Conservation (phyloP, 2,113 vertebrate species). For the Callocephalon fimbriatum region DNA sequence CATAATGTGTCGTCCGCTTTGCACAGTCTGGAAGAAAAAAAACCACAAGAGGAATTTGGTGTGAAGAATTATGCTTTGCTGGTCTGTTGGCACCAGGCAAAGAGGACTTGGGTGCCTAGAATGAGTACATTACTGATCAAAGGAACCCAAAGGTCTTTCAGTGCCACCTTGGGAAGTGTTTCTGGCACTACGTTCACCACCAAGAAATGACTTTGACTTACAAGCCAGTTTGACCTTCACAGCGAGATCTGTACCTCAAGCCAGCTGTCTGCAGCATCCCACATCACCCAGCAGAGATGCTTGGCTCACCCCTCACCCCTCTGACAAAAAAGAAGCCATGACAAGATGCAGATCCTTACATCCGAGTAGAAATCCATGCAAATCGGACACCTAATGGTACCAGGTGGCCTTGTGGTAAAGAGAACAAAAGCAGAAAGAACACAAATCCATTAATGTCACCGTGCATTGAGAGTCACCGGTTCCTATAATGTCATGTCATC, state of each 20-base stretch:
- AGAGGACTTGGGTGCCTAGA: background rate
- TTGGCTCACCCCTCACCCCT: background rate
- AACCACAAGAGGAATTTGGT: background rate
- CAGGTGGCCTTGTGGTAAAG: background rate
- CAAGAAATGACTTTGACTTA: background rate
- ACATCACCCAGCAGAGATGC: background rate
- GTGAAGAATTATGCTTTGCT: background rate
- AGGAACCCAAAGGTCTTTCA: background rate
- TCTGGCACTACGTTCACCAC: background rate
- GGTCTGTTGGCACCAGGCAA: background rate
- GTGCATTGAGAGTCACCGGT: background rate
- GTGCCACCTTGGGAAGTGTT: background rate
- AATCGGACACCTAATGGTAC: background rate
- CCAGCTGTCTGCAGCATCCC: background rate
- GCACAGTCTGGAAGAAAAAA: background rate
- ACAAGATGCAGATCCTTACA: background rate
- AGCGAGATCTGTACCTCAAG: background rate
- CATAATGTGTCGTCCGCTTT: background rate
- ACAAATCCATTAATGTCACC: background rate
- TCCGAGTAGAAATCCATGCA: background rate
- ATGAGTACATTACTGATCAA: background rate
- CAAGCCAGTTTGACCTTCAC: background rate
- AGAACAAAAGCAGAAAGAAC: background rate
- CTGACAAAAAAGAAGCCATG: background rate
- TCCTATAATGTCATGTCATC: background rate